A percentile compares a stretch with the other conserved stretches of the same genome.
These are phyloP conservation scores for Pheosia gnoma DNA, from an alignment of 2,888 invertebrate species.

Conservation along the genomic window DNA sequence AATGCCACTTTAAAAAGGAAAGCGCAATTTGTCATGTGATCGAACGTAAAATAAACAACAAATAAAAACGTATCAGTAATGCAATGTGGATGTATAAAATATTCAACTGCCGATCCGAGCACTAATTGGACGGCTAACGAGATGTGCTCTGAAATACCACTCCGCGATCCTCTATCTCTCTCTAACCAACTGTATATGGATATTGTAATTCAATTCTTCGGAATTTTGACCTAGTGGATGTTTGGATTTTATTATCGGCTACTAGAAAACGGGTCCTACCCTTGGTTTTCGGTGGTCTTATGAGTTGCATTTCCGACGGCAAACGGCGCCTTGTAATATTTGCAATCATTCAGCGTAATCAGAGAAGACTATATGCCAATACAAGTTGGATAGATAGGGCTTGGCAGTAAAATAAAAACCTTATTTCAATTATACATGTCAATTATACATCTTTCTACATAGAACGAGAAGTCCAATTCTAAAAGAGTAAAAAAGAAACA, in stretches of 20 bases:
- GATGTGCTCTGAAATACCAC: constrained; percentile 44
- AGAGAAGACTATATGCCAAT: no score
- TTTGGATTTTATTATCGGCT: background rate
- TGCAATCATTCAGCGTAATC: no score
- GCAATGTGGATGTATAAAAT: constrained; percentile 45
- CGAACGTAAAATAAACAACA: constrained; percentile 31
- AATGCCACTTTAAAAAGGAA: background rate
- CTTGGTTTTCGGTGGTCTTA: no score
- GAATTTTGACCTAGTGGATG: background rate
- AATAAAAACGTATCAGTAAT: constrained; percentile 35
- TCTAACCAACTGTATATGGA: constrained; percentile 12
- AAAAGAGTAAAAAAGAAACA: background rate
- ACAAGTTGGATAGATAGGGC: no score
- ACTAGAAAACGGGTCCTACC: no score
- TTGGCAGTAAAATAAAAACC: no score
- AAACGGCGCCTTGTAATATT: no score
- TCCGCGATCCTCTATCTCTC: constrained; percentile 27
- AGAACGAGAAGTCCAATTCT: background rate
- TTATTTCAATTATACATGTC: no score
- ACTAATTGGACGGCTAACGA: constrained; percentile 52
- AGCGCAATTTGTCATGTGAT: background rate
- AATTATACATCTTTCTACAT: no score
- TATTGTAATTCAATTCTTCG: no score
- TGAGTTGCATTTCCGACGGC: no score
- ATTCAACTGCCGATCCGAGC: constrained; percentile 43